phyloP scores from a whole-genome alignment of 2,888 invertebrate species.

The Hermodice carunculata region DNA sequence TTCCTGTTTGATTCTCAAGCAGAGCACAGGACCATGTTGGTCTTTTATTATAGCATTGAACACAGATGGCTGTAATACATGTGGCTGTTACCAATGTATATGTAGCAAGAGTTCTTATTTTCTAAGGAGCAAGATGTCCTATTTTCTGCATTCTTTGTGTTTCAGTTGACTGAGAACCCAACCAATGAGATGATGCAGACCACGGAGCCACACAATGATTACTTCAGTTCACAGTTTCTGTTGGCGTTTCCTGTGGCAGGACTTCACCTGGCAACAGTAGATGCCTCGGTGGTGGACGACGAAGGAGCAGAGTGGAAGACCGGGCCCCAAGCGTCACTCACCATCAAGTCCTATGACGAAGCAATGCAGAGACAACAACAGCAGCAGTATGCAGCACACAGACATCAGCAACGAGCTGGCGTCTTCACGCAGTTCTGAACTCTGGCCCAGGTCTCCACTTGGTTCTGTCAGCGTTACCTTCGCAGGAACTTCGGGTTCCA shows the following conservation, averaged over 20 bases:
- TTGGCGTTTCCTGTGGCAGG: conserved; percentile 76
- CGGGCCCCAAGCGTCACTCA: conserved; percentile 83
- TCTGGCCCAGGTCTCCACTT: no score
- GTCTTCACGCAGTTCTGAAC: no score
- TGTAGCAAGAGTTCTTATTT: no score
- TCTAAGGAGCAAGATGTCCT: no score
- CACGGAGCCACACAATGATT: conserved; percentile 91
- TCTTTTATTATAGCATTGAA: no score
- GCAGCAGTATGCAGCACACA: conserved; percentile 31
- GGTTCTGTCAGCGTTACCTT: no score
- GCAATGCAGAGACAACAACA: conserved; percentile 52
- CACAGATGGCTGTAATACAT: no score
- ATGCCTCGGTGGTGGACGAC: conserved; percentile 84
- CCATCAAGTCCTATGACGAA: conserved; percentile 82
- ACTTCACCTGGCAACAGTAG: conserved; percentile 83
- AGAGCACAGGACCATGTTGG: no score
- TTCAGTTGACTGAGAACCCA: conserved; percentile 52
- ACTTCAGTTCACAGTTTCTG: conserved; percentile 93
- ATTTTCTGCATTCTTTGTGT: neutral
- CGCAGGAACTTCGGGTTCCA: no score
- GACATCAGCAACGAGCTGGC: conserved; percentile 15
- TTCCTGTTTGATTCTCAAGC: no score
- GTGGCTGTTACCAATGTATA: no score
- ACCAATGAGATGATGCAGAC: conserved; percentile 78
- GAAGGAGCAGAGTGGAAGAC: conserved; percentile 90